Percentiles rank a stretch among this genome's conserved stretches.
phyloP scores from a whole-genome alignment of 1,140 invertebrate genomes.

The Drosophila yakuba region DNA sequence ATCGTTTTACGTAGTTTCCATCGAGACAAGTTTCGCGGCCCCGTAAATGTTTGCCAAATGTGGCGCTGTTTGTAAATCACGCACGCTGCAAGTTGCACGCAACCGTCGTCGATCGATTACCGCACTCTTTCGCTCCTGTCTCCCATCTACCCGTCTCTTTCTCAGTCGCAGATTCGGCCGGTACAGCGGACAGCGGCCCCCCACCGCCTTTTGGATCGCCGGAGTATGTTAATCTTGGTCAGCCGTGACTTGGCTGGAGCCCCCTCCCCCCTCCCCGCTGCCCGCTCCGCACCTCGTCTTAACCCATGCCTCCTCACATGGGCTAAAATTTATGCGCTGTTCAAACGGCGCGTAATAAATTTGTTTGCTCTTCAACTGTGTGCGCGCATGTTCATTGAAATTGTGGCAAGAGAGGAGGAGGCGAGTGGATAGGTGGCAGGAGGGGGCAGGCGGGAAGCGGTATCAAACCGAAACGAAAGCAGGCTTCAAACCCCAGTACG shows the following conservation, averaged over 20 bases:
- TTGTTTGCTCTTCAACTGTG: slow-evolving; percentile 83
- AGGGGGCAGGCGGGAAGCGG: neutral
- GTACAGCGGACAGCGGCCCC: slow-evolving; percentile 36
- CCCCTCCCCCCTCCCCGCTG: slow-evolving; percentile 1
- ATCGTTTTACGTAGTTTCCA: slow-evolving; percentile 79
- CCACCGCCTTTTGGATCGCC: slow-evolving; percentile 35
- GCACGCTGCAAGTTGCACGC: slow-evolving; percentile 69
- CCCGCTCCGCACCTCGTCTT: neutral
- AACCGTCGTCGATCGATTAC: slow-evolving; percentile 68
- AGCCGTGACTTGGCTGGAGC: slow-evolving; percentile 53
- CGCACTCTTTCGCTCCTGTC: slow-evolving; percentile 5
- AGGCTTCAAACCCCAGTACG: slow-evolving; percentile 25
- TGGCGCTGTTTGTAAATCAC: slow-evolving; percentile 82
- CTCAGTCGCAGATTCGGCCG: slow-evolving; percentile 30
- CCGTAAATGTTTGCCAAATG: slow-evolving; percentile 78
- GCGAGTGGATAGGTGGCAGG: too few relatives aligned
- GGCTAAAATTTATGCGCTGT: slow-evolving; percentile 79
- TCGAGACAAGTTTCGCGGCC: slow-evolving; percentile 67
- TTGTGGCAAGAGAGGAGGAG: slow-evolving; percentile 30
- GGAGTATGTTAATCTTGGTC: slow-evolving; percentile 76
- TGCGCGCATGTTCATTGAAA: slow-evolving; percentile 80
- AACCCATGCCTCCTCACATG: slow-evolving; percentile 24
- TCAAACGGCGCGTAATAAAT: slow-evolving; percentile 83
- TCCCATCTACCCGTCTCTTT: slow-evolving; percentile 17
- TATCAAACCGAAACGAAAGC: slow-evolving; percentile 13